These are phyloP conservation scores for Phanerotoma sp. DNA, from an alignment of 2,888 invertebrate genomes.

Conservation along the genomic window DNA sequence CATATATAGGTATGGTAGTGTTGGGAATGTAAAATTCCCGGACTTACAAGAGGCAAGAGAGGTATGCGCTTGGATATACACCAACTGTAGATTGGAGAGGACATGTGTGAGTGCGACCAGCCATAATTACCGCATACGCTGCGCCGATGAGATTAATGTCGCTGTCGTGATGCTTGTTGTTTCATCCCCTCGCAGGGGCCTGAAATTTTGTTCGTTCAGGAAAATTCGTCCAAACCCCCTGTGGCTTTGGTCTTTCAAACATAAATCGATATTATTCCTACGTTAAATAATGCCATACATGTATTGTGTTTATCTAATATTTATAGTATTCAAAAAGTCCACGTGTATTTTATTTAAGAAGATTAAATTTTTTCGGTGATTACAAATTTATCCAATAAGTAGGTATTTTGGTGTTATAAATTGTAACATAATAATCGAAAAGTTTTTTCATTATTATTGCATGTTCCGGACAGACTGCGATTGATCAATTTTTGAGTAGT, in stretches of 20 bases:
- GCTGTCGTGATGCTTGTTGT: conserved; percentile 34
- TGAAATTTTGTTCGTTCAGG: conserved; percentile 32
- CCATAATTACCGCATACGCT: conserved; percentile 47
- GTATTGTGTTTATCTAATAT: no score
- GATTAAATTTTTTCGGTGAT: no score
- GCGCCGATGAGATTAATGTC: conserved; percentile 48
- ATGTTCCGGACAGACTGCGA: no score
- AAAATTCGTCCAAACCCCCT: conserved; percentile 29
- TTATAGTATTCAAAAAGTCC: no score
- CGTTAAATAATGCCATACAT: neutral
- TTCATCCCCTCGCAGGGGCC: conserved; percentile 27
- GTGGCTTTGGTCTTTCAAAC: neutral
- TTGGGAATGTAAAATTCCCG: no score
- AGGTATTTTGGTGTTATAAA: no score
- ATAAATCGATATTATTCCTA: conserved; percentile 8
- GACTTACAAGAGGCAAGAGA: neutral
- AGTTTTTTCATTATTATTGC: no score
- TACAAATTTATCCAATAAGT: no score
- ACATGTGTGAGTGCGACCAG: conserved; percentile 34
- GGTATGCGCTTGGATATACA: conserved; percentile 3
- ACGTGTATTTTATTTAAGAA: no score
- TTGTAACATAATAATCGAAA: no score
- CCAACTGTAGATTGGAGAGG: conserved; percentile 8
- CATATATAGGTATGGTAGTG: neutral
- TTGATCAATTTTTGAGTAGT: no score